Base-by-base conservation (phyloP, 1,140 invertebrate species). In the Sycobia sp. region DNA sequence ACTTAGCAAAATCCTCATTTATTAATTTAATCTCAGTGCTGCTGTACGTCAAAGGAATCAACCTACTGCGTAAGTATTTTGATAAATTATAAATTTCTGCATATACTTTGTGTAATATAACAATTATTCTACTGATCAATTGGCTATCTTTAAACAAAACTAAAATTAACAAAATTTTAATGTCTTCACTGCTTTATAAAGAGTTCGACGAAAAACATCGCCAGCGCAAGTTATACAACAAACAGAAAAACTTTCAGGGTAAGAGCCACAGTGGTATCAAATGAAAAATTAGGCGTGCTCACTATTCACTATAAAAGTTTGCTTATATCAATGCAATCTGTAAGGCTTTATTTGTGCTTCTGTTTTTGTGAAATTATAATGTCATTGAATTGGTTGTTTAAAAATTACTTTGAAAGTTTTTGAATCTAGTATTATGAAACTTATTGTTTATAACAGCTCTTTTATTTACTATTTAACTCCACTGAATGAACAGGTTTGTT, bases 121-220 rank as follows among this genome's bases (percentile, higher is more conserved):
- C 32, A 44, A 49, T 39, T 61, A 25, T 54, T 43, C 55, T 66
- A 51, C 23, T 66, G 39, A 67, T 4, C 49, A 57, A 67, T 54
- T 54, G 41, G 43, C 34, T 62, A 22, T 56, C 29, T 11, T 50
- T 23, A 55, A 22, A 49, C 4, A 44, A 55, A 66, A 53, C 20
- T 27, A 56, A 61, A 63, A 74, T 71, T 76, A 76, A 76, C 69
- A 67, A 64, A 68, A 69, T 55, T 20, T 71, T 72, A 58, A 72
- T 77, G 69, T 71, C 69, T 72, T 71, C 77, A 79, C 79, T 82
- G 76, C 77, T 76, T 75, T 69, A 71, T 68, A 75, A 83, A 90
- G 88, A 80, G 86, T 89, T 71, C 84, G 88, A 71, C 84, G 88
- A 76, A 90, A 90, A 84, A 84, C 86, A 68, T 87, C 88, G 57